Evolutionary conservation across 2,113 vertebrate genomes (phyloP).

Genomic region (Bolborhynchus lineola): DNA sequence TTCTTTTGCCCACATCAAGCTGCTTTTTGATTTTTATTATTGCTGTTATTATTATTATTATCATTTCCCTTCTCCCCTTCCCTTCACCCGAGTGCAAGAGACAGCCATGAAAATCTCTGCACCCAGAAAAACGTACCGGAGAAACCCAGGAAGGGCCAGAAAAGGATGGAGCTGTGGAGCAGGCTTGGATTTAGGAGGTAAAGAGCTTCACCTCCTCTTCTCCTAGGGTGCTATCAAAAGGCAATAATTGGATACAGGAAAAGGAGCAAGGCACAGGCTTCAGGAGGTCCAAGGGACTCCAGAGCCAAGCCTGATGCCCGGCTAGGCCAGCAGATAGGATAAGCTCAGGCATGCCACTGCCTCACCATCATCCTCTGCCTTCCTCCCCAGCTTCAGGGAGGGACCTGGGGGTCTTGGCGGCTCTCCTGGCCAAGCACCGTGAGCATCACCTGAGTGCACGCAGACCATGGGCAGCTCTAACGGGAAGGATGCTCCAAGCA

Average conservation of each 20-base stretch:
- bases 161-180: not conserved
- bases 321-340: not conserved
- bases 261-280: not conserved
- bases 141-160: not conserved
- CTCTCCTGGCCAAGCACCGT: not conserved
- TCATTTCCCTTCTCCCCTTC: constrained; percentile 24
- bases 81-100: constrained; percentile 58
- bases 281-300: not conserved
- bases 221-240: not conserved
- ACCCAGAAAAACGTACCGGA: not conserved
- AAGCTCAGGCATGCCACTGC: not conserved
- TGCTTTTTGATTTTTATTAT: constrained; percentile 33
- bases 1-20: constrained; percentile 77
- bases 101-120: constrained; percentile 55
- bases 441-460: not conserved
- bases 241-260: not conserved
- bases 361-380: not conserved
- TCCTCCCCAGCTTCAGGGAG: not conserved
- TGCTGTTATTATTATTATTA: constrained; percentile 45
- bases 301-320: not conserved
- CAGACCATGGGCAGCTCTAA: rapidly evolving
- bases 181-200: not conserved
- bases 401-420: not conserved
- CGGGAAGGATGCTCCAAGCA: not conserved
- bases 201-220: not conserved